Conservation (phyloP, 2,113 vertebrate species). For the Tylochromis polylepis region DNA sequence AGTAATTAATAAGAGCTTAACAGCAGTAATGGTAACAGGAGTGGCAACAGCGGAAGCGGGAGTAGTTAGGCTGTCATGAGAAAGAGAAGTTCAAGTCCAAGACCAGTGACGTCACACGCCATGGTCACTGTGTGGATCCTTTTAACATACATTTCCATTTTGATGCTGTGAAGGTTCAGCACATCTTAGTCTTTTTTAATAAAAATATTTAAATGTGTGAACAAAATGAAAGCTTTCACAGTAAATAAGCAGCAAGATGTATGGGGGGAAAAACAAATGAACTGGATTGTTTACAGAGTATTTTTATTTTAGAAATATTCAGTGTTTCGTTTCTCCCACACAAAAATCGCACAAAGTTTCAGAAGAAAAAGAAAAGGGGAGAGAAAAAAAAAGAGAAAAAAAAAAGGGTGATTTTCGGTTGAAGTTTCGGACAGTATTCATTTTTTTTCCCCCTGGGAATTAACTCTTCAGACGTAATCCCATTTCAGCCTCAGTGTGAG, state of each 20-base stretch:
- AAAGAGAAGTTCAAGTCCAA: neutral
- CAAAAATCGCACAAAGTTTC: neutral
- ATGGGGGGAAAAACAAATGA: neutral
- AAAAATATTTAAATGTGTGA: neutral
- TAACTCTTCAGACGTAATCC: constrained; percentile 37
- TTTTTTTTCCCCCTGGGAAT: neutral
- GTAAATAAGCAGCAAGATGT: neutral
- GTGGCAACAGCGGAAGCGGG: neutral
- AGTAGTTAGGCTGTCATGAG: neutral
- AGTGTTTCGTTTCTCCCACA: neutral
- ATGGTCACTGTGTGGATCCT: neutral
- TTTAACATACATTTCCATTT: neutral
- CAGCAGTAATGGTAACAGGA: neutral
- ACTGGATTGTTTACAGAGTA: neutral
- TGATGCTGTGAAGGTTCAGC: neutral
- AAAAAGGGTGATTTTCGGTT: neutral
- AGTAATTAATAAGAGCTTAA: neutral
- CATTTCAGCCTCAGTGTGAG: constrained; percentile 19
- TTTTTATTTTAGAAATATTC: neutral
- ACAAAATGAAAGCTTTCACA: neutral
- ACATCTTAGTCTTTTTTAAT: neutral
- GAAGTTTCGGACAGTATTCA: neutral
- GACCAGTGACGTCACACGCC: neutral
- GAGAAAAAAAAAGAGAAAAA: neutral
- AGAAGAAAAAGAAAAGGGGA: neutral